Conservation (phyloP, 1,140 invertebrate species). For the Phenacoccus solenopsis region DNA sequence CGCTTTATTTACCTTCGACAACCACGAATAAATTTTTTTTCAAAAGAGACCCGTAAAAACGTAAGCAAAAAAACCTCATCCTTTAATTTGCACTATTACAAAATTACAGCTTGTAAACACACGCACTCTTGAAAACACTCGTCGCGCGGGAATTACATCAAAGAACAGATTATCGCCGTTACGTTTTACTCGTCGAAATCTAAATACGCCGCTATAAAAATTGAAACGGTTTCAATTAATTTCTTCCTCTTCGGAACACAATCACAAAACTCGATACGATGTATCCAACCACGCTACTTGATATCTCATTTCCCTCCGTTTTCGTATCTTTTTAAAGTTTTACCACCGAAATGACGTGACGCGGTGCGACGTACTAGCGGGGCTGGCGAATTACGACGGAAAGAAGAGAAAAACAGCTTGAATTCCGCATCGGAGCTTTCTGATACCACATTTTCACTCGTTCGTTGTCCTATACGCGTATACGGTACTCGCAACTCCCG, state of each 20-base stretch:
- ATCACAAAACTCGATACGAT: slow-evolving; percentile 14
- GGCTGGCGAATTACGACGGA: background rate
- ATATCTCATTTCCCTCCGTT: slow-evolving; percentile 8
- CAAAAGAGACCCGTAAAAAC: background rate
- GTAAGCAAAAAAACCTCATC: background rate
- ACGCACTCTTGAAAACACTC: background rate
- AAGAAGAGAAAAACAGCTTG: slow-evolving; percentile 15
- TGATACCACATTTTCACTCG: slow-evolving; percentile 13
- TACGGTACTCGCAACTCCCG: too few species aligned
- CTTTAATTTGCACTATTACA: background rate
- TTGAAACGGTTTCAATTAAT: slow-evolving; percentile 15
- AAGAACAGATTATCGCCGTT: slow-evolving; percentile 6
- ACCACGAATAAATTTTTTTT: too few species aligned
- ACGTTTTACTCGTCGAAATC: background rate
- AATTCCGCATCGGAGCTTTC: slow-evolving; percentile 14
- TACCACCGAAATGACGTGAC: slow-evolving; percentile 2
- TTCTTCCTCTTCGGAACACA: slow-evolving; percentile 11
- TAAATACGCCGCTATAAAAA: slow-evolving; percentile 9
- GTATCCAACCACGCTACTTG: slow-evolving; percentile 7
- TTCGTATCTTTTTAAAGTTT: slow-evolving; percentile 14
- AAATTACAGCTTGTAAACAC: background rate
- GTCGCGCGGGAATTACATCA: slow-evolving; percentile 5
- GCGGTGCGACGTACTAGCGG: background rate
- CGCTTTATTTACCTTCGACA: too few species aligned
- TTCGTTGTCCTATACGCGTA: slow-evolving; percentile 6